phyloP scores from a whole-genome alignment of 2,797 vertebrate genomes.

The Peromyscus attwateri region DNA sequence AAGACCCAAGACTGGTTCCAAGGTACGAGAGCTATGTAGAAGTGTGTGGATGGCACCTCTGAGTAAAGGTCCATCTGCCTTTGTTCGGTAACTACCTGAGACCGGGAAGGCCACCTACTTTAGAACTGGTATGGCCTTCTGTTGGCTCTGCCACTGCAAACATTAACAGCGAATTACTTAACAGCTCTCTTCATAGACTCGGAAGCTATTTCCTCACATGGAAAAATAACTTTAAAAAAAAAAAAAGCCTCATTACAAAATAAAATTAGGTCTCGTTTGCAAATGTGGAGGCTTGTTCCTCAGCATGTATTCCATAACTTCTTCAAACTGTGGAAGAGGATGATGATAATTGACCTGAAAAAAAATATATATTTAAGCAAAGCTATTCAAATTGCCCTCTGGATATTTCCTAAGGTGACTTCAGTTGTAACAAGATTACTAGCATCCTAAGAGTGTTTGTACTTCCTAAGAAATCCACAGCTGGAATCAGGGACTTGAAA shows the following conservation, averaged over 20 bases:
- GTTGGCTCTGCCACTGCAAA: conserved; percentile 31
- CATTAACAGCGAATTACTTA: conserved; percentile 67
- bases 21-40: not conserved
- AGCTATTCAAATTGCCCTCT: not conserved
- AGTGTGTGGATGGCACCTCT: not conserved
- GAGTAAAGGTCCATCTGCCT: not conserved
- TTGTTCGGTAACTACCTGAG: not conserved
- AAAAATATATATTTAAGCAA: not conserved
- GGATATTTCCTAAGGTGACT: not conserved
- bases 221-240: not conserved
- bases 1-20: not conserved
- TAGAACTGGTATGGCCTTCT: conserved; percentile 55
- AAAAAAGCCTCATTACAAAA: conserved; percentile 52
- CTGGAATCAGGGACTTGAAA: not conserved
- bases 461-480: not conserved
- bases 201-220: conserved; percentile 39
- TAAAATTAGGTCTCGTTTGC: conserved; percentile 63
- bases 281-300: conserved; percentile 12
- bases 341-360: not conserved
- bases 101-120: conserved; percentile 49
- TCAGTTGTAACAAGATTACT: not conserved
- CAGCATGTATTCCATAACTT: not conserved
- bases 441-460: not conserved
- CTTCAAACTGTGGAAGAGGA: not conserved
- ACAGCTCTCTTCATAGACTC: not conserved